These are phyloP conservation scores for Ornithoptera alexandrae DNA, from an alignment of 2,888 invertebrate species.

Conservation along the genomic window DNA sequence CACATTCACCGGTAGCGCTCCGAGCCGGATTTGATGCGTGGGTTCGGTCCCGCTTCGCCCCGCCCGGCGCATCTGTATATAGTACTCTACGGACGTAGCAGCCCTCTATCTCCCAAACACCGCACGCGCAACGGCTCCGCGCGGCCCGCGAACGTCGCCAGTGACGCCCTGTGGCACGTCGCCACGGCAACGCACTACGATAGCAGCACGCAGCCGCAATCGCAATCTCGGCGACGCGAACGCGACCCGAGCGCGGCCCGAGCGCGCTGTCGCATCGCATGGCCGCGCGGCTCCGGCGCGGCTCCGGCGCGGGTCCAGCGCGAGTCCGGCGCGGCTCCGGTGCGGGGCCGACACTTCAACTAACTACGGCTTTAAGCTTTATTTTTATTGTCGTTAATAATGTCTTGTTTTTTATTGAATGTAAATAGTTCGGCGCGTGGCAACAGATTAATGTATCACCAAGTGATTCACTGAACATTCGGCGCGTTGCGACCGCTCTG, in stretches of 20 bases:
- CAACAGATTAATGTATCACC: background rate
- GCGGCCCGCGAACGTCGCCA: background rate
- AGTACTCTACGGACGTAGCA: conserved; percentile 58
- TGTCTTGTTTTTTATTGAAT: conserved; percentile 39
- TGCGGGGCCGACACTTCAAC: conserved; percentile 27
- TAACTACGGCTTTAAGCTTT: conserved; percentile 50
- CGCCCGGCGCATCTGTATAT: conserved; percentile 50
- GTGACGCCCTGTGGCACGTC: background rate
- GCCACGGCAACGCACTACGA: background rate
- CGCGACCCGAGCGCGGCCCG: background rate
- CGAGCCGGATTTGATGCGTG: conserved; percentile 72
- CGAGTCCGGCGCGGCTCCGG: background rate
- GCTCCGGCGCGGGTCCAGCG: conserved; percentile 17
- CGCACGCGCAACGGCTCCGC: background rate
- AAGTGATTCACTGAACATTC: too few relatives aligned
- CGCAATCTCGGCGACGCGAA: background rate
- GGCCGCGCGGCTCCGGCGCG: background rate
- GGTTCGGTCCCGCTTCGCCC: conserved; percentile 41
- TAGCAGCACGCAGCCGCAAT: background rate
- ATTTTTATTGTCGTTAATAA: conserved; percentile 36
- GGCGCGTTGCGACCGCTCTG: too few relatives aligned
- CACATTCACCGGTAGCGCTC: conserved; percentile 59
- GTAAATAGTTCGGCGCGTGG: conserved; percentile 44
- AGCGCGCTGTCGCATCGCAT: background rate
- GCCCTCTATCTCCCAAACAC: conserved; percentile 23